Evolutionary conservation across 2,888 invertebrate genomes (phyloP).

Genomic region (Yponomeuta evonymella): DNA sequence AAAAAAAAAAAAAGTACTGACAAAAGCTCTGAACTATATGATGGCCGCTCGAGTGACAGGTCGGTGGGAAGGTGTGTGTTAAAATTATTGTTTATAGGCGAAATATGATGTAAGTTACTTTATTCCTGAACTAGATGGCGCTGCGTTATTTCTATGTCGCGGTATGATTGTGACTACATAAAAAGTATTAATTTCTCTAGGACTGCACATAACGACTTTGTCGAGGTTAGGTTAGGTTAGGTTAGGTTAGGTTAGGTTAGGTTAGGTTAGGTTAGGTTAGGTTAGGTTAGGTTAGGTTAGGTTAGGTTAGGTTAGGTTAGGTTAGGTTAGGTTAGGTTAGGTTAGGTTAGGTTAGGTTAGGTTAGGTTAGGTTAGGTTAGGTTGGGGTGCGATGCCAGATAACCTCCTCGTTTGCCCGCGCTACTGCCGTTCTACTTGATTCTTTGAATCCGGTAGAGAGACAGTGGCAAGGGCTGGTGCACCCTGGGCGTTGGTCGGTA

Average conservation of each 20-base stretch:
- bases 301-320: constrained; percentile 18
- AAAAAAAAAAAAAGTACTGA: fast-evolving
- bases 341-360: constrained; percentile 20
- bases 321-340: constrained; percentile 18
- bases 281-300: constrained; percentile 21
- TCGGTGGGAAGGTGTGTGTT: too few species aligned
- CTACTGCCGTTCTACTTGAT: too few species aligned
- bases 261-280: constrained; percentile 27
- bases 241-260: constrained; percentile 27
- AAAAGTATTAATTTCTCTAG: too few species aligned
- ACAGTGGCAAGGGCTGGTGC: too few species aligned
- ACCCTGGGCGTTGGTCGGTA: too few species aligned
- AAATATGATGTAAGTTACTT: too few species aligned
- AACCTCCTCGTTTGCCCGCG: too few species aligned
- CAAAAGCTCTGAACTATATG: too few species aligned
- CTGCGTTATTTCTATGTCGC: not conserved
- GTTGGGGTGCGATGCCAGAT: too few species aligned
- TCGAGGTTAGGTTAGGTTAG: constrained; percentile 22
- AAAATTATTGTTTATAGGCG: too few species aligned
- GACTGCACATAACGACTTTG: not conserved
- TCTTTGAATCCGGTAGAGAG: too few species aligned
- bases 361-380: constrained; percentile 27
- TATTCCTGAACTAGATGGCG: constrained; percentile 5
- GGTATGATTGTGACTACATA: not conserved
- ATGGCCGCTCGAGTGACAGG: too few species aligned